Conservation (phyloP, 2,113 vertebrate genomes). For the Calyptommatus sinebrachiatus region DNA sequence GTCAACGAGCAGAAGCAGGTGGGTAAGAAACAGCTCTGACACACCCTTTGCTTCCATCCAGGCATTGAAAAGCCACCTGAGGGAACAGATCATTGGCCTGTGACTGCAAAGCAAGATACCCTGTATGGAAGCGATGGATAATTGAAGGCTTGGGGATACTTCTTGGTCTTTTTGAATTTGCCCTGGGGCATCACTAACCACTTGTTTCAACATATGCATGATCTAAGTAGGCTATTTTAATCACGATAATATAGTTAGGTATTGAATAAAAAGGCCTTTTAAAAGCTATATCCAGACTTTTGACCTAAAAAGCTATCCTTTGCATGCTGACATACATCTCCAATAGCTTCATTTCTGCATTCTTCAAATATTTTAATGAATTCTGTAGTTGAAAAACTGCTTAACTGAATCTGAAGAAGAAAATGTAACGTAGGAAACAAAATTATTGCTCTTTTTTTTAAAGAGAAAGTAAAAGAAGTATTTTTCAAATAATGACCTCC, state of each 20-base stretch:
- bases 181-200: too few species aligned
- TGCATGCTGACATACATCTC: neutral
- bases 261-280: neutral
- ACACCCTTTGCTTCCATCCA: too few species aligned
- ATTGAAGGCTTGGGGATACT: neutral
- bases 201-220: neutral
- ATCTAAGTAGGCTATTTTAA: neutral
- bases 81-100: too few species aligned
- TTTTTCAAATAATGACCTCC: neutral
- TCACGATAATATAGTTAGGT: neutral
- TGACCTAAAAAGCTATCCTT: neutral
- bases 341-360: neutral
- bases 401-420: neutral
- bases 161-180: neutral
- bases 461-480: neutral
- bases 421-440: neutral
- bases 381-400: neutral
- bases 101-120: too few species aligned
- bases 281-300: neutral
- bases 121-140: too few species aligned
- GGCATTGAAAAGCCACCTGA: too few species aligned
- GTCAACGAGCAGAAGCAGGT: too few species aligned
- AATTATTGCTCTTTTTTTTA: neutral
- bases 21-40: too few species aligned
- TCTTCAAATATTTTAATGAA: neutral